Evolutionary conservation across 2,113 vertebrate genomes (phyloP), one percentile per base, ranked within the genome.

Genomic region (Menidia beryllina): DNA sequence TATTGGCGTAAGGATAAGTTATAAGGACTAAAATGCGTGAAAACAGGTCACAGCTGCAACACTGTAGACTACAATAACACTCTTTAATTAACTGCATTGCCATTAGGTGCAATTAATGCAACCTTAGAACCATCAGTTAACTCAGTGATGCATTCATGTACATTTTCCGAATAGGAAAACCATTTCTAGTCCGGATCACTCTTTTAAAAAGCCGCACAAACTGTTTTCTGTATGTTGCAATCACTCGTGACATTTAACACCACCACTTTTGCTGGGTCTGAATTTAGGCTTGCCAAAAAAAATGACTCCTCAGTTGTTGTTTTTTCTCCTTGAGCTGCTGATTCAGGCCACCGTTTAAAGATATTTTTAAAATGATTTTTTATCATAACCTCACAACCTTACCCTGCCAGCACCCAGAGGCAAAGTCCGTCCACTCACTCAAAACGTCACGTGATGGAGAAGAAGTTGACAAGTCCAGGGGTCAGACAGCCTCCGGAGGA

Each of bases 351-450:
- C 30, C 7, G 30, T 34, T 50, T 24, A 50, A 61, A 41, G 43
- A 51, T 30, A n/a, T n/a, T n/a, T n/a, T n/a, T n/a, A 14, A 27
- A 52, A 51, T 10, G 30, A 6, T 34, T 9, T 56, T 6, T 23
- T n/a, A n/a, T 47, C 27, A 41, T 17, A 21, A 54, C 45, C 5
- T 34, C 55, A 13, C 26, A 24, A 56, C 13, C 13, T 48, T 47
- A 54, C 45, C 50, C 17, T 72, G 64, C 25, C 47, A 59, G 38
- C 41, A 73, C 13, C 49, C 47, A 24, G n/a, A 36, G 50, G 27
- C 20, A 36, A 38, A 36, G 51, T 55, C 13, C 72, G 25, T 74
- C 25, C 54, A 88, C 89, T 91, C 91, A 91, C 89, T 83, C 68
- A 11, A 39, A 55, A 53, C 41, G 41, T 62, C 77, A 81, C 24